Conservation (phyloP, 2,113 vertebrate species). For the Hypocryptadius cinnamomeus region DNA sequence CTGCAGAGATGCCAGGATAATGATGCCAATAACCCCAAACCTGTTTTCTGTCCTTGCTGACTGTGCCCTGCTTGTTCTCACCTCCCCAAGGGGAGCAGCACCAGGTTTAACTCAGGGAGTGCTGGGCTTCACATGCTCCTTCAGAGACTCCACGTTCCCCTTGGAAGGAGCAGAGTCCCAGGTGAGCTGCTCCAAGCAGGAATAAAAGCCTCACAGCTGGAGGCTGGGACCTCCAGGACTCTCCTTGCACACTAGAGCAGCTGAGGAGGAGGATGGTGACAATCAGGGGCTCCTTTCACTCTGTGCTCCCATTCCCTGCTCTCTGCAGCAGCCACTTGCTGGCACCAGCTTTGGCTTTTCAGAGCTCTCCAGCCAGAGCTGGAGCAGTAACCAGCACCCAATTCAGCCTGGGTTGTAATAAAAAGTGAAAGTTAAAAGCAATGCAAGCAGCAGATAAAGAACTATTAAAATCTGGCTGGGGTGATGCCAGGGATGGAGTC, state of each 20-base stretch:
- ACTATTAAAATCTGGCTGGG: conserved; percentile 41
- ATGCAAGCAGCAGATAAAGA: conserved; percentile 6
- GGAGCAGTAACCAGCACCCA: conserved; percentile 20
- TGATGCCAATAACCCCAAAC: not conserved
- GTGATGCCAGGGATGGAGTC: not conserved
- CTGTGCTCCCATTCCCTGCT: not conserved
- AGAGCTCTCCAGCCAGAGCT: not conserved
- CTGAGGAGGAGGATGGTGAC: not conserved
- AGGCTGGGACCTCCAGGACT: not conserved
- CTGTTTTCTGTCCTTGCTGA: not conserved
- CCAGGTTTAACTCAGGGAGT: not conserved
- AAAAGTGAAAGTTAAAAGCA: conserved; percentile 50
- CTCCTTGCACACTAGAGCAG: rapidly evolving
- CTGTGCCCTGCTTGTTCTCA: not conserved
- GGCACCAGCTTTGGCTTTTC: not conserved
- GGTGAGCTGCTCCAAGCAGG: not conserved
- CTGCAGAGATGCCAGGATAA: not conserved
- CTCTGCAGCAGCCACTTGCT: not conserved
- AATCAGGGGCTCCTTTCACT: not conserved
- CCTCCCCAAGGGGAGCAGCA: not conserved
- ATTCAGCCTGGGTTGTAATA: conserved; percentile 28
- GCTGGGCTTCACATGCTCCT: not conserved
- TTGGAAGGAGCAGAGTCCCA: not conserved
- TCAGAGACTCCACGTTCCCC: rapidly evolving
- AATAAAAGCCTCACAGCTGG: not conserved